A percentile compares a stretch with the other conserved stretches of the same genome.
Conservation (phyloP, 2,888 invertebrate genomes). For the Chydorus sphaericus region DNA sequence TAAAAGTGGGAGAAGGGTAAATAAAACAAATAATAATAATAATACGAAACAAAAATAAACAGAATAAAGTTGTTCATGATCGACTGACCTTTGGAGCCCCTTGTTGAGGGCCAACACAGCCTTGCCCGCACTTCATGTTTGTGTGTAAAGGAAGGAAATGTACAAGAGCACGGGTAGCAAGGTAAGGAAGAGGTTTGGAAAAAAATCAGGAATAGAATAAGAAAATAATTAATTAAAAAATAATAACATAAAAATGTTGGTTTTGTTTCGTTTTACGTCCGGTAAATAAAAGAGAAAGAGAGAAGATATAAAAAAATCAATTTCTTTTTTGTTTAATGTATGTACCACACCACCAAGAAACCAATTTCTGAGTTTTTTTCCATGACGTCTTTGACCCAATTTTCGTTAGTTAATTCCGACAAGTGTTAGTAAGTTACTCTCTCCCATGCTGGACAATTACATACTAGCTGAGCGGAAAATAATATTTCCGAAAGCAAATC, state of each 20-base stretch:
- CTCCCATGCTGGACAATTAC: no score
- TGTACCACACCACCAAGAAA: no score
- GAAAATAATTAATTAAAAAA: conserved; percentile 6
- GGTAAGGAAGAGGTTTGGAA: conserved; percentile 16
- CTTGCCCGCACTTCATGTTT: conserved; percentile 60
- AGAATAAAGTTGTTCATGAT: conserved; percentile 13
- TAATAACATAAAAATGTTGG: not conserved
- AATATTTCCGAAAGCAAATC: no score
- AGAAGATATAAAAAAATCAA: conserved; percentile 1
- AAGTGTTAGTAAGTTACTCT: conserved; percentile 6
- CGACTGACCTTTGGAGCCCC: conserved; percentile 64
- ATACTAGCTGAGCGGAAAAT: no score
- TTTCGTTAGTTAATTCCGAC: no score
- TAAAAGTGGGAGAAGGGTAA: conserved; percentile 4
- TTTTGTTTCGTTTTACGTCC: no score
- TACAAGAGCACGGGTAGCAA: conserved; percentile 17
- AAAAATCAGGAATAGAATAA: conserved; percentile 9
- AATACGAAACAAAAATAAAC: conserved; percentile 13
- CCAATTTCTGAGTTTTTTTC: no score
- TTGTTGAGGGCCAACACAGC: conserved; percentile 72
- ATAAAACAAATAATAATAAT: not conserved
- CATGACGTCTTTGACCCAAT: no score
- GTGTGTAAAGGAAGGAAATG: conserved; percentile 33
- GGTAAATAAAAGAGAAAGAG: not conserved
- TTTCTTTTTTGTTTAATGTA: not conserved